Base-by-base conservation (phyloP, 2,797 vertebrate genomes). In the Lophius americanus region DNA sequence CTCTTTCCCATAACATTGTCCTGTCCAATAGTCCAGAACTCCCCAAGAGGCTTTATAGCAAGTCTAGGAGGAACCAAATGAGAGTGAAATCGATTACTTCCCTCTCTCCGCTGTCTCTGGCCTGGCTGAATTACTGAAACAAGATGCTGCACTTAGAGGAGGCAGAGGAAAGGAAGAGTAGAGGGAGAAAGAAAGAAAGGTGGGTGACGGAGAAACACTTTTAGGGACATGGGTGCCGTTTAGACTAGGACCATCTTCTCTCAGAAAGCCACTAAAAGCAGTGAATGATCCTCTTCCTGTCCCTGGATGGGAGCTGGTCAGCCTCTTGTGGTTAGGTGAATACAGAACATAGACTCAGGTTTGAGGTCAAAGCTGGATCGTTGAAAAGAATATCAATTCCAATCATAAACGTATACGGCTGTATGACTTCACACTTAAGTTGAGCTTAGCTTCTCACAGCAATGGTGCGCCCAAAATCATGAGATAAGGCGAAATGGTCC, bases 71-170 rank as follows among this genome's bases (percentile, higher is more conserved):
- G 90, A 90, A 90, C 90, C 89, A 87, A 87, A 92, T 86, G 88
- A 89, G 90, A 91, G 87, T 85, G 87, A 92, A 91, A 93, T 94
- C 90, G 88, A 94, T 94, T 90, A 83, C 83, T 86, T 88, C 88
- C 88, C 85, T 90, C 82, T 85, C 88, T 90, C 83, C 82, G 85
- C 89, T 93, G 92, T 93, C 92, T 92, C 88, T 84, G 86, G 82
- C 90, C 91, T 91, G 93, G 91, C 86, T 91, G 92, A 93, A 93
- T 93, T 93, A 93, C 91, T 92, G 93, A 93, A 94, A 93, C 91
- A 92, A 93, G 93, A 93, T 93, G 92, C 92, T 92, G 92, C 93
- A 93, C 92, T 91, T 93, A 92, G 90, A 91, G 87, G 84, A 91
- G 87, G 88, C 90, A 92, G 91, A 85, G 83, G 91, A 92, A 90